A percentile compares a stretch with the other conserved stretches of the same genome.
These are phyloP conservation scores for Taenioides sp. DNA, from an alignment of 2,797 vertebrate species.

Conservation along the genomic window DNA sequence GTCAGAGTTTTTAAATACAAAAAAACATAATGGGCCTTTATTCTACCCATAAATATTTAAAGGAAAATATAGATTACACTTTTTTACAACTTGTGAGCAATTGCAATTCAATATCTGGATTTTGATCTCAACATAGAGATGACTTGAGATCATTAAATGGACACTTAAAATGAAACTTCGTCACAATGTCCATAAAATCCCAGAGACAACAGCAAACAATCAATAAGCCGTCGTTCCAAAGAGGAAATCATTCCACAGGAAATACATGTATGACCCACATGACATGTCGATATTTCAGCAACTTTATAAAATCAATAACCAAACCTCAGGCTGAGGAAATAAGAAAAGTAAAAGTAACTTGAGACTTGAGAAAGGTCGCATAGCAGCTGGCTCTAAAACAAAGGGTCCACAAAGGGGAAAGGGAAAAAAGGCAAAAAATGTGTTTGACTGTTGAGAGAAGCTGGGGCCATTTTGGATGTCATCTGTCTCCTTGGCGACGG, in stretches of 20 bases:
- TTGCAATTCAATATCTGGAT: not conserved
- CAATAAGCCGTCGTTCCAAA: constrained; percentile 17
- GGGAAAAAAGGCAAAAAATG: constrained; percentile 67
- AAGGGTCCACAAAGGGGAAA: constrained; percentile 55
- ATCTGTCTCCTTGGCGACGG: constrained; percentile 96
- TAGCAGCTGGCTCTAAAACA: constrained; percentile 75
- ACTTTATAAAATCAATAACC: constrained; percentile 48
- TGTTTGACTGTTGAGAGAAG: constrained; percentile 76
- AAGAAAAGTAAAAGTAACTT: constrained; percentile 16
- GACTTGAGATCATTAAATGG: constrained; percentile 1
- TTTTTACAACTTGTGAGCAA: not conserved
- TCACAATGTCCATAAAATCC: constrained; percentile 1
- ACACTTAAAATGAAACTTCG: constrained; percentile 1
- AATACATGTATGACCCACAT: constrained; percentile 24
- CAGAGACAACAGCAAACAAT: constrained; percentile 20
- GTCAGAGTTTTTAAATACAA: not conserved
- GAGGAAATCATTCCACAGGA: constrained; percentile 38
- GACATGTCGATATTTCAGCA: constrained; percentile 27
- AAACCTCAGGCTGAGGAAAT: constrained; percentile 16
- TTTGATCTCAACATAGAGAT: not conserved
- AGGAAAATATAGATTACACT: not conserved
- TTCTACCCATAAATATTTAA: not conserved
- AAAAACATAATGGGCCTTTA: not conserved
- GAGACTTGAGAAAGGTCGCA: constrained; percentile 48
- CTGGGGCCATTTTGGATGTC: constrained; percentile 95